Evolutionary conservation across 2,888 invertebrate species (phyloP), one percentile per base, ranked within the genome.

Genomic region (Andrena flavipes): DNA sequence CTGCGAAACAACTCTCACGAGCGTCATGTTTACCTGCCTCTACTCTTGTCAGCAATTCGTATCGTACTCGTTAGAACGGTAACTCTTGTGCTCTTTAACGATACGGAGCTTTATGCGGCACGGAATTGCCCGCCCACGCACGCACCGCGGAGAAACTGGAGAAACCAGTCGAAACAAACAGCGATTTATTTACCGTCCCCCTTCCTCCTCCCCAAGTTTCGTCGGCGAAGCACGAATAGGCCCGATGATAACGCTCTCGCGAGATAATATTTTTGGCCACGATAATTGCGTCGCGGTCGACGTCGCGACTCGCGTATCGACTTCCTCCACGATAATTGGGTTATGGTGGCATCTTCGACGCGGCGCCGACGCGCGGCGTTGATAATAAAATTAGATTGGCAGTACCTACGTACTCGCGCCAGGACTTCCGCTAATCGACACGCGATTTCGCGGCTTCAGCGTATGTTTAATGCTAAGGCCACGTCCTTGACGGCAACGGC

Each of bases 121-220:
- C 59, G 76, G 68, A 51, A 71, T 76, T 48, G 54, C n/a, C 48
- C 71, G 56, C 76, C 76, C 56, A 76, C 76, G 71, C 30, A 30
- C 49, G 10, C 63, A 16, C 20, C 51, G 8, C 8, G 33, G 49
- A 7, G 20, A 51, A 60, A 68, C 51, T n/a, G 20, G 63, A 48
- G 33, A 23, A 23, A 20, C 48, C n/a, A 5, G 56, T 42, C 29
- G 56, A 26, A 56, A 20, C 51, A 54, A 68, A 70, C n/a, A 20
- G 16, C 2, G 70, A 56, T 68, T 75, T 76, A 76, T 71, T 64
- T n/a, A 13, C 2, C 7, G 2, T 16, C 1, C 8, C 8, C 8
- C 6, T 16, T 1, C 8, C 8, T 4, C 5, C 23, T 0, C 5
- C 8, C 8, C 3, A 13, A 42, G 42, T 16, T 1, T 42, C 13